phyloP scores from a whole-genome alignment of 2,797 vertebrate species.

The Rhinoraja longicauda region DNA sequence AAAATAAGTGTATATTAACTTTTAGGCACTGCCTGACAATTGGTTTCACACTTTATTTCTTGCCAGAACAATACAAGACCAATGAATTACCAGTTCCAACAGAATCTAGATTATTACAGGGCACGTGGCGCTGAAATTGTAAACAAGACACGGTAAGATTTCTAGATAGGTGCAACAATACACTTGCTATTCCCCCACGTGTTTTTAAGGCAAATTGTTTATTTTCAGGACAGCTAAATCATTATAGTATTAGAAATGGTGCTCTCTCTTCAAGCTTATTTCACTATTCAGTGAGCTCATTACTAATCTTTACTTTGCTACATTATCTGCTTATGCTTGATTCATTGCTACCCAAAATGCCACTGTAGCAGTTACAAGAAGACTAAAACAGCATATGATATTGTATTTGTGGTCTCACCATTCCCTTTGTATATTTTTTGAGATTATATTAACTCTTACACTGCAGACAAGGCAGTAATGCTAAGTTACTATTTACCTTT shows the following conservation, averaged over 20 bases:
- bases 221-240: too few relatives aligned
- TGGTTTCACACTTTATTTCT: conserved; percentile 10
- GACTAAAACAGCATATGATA: too few relatives aligned
- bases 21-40: background rate
- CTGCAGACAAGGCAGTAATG: background rate
- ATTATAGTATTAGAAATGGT: background rate
- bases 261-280: background rate
- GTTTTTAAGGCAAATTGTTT: background rate
- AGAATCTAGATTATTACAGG: conserved; percentile 96
- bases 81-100: conserved; percentile 89
- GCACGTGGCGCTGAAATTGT: conserved; percentile 86
- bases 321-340: background rate
- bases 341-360: background rate
- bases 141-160: conserved; percentile 81
- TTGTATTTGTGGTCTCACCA: too few relatives aligned
- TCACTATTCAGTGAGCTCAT: background rate
- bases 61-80: conserved; percentile 83
- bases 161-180: conserved; percentile 27
- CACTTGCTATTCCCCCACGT: background rate
- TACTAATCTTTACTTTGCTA: background rate
- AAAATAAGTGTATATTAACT: background rate
- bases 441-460: too few relatives aligned
- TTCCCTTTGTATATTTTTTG: too few relatives aligned
- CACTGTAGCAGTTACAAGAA: too few relatives aligned
- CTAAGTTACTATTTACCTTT: background rate